Evolutionary conservation across 2,797 vertebrate genomes (phyloP), one percentile per base, ranked within the genome.

Genomic region (Cossypha dichroa): DNA sequence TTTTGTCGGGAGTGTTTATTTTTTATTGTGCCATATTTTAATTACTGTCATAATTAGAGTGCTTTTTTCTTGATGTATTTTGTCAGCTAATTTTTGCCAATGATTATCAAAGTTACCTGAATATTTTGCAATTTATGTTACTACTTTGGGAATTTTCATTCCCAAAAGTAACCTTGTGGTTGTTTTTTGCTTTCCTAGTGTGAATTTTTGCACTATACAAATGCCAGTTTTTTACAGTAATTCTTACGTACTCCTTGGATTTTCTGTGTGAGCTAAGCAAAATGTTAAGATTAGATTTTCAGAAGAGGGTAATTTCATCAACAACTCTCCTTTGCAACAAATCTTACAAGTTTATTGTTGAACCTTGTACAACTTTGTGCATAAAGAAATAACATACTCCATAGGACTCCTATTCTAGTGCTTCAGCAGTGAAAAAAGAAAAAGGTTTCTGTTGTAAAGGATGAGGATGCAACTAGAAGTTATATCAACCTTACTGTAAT

Each of bases 1-100:
- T 97, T 98, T 94, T 85, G 64, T 96, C 4, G 3, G 67, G 85
- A 94, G 73, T 96, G 90, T 97, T 98, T 98, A 97, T 97, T 97
- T 98, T 95, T 97, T 90, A 95, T 97, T 97, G 93, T 96, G 80
- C 40, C 51, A 21, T 96, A 95, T 95, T 97, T 97, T 96, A 98
- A 97, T 96, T 97, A 92, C 60, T 91, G 62, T 78, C 95, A 85
- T 95, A 96, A 97, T 96, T 96, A 79, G 60, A 93, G 84, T 85
- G 72, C 76, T 81, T 93, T 97, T 96, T 77, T 94, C 79, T 25
- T 81, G 91, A 58, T 4, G 3, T 90, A 78, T 96, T 97, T 96
- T 97, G 80, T 97, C 84, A 85, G 62, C 20, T 96, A 72, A 90
- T 78, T 95, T 96, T 96, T 96, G 40, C 46, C 93, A 88, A 78